Evolutionary conservation across 2,797 vertebrate species (phyloP), one percentile per base, ranked within the genome.

Genomic region (Argya squamiceps): DNA sequence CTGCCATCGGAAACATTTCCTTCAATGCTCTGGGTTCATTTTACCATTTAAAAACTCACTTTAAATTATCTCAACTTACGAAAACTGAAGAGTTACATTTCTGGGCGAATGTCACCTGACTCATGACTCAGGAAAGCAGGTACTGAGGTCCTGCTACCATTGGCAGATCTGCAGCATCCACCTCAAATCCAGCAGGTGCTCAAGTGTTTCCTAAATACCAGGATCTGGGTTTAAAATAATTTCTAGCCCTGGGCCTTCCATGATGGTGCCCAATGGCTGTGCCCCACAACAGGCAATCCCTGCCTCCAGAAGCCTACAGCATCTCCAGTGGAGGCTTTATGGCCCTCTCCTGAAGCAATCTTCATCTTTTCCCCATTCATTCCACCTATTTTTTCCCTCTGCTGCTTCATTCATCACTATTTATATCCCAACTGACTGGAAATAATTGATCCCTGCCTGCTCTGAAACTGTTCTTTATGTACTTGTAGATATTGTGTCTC

Each of bases 381-480:
- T 89, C 71, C 44, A 46, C 46, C 41, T 82, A 37, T 47, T 80
- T 70, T 53, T 24, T 8, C n/a, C 60, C 50, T 26, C 39, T 53
- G 64, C 67, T 86, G 81, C 76, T 92, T 60, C 77, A 83, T 80
- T 87, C 58, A 87, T 70, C 86, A 41, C 53, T 93, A 63, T 76
- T 94, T 77, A 79, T 84, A 86, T 92, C 77, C 75, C 64, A 89
- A 36, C 8, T 68, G 89, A 89, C 89, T 69, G 75, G 59, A 90
- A 89, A 89, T 70, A 91, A 88, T 67, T 85, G 68, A 88, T 92
- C 76, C 77, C 75, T 89, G 55, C 52, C 36, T 0, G 1, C 49
- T 78, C 67, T 77, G 32, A 93, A 89, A 88, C 77, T 53, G 37
- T 41, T 94, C 75, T 67, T 92, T 60, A 64, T 64, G 23, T 92